Evolutionary conservation across 1,140 invertebrate genomes (phyloP), one percentile per base, ranked within the genome.

Genomic region (Lucilia cuprina): DNA sequence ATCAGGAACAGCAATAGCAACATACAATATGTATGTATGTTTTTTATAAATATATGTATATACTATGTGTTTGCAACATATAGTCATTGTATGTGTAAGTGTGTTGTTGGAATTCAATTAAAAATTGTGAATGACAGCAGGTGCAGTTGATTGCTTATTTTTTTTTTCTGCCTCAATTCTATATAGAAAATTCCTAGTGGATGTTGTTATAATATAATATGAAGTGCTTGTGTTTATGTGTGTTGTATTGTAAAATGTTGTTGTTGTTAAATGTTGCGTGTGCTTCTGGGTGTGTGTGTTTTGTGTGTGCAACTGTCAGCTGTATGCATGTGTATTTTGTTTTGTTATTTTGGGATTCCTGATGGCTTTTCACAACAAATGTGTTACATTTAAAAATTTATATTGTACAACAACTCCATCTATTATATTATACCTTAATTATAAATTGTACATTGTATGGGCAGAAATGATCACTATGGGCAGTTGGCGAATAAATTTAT

Each of bases 111-210:
- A 80, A 80, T 80, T 80, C 77, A 80, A 80, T 80, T 80, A 80
- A 80, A 80, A 80, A 80, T 80, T 80, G 77, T 80, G n/a, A 80
- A 80, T 80, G 77, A 80, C 77, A 80, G 77, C 77, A 80, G 77
- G 77, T 80, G 77, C 77, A 80, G 77, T 80, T 80, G 77, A 80
- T 80, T 80, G 77, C 77, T 80, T 80, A 80, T 80, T 80, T 80
- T 47, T 80, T n/a, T 80, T 19, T 41, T n/a, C 19, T 80, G 65
- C 65, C 65, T 70, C 21, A 19, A 21, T 70, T 41, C 41, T 41
- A 41, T 41, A 41, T 41, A 41, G 49, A 49, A 70, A 70, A 70
- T 70, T 70, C 55, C 55, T 41, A 41, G 41, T 41, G 41, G 41
- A 41, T 41, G 41, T 41, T 41, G 41, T 5, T 41, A 41, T 7